Conservation (phyloP, 2,888 invertebrate species). For the Aradus depressus region DNA sequence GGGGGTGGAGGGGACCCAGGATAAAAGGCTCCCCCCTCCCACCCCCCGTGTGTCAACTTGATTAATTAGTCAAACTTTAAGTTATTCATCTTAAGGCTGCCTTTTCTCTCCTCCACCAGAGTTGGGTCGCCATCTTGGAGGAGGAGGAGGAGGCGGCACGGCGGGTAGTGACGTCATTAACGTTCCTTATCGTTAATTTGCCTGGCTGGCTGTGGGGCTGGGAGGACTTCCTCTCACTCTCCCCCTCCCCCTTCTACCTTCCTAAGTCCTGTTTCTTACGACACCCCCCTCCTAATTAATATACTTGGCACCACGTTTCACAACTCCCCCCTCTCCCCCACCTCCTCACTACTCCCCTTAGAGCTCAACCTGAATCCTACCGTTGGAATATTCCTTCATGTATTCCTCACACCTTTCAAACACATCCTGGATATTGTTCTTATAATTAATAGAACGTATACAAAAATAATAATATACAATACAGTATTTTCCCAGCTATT, state of each 20-base stretch:
- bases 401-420: too few relatives aligned
- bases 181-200: slow-evolving; percentile 32
- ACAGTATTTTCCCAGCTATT: too few relatives aligned
- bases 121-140: slow-evolving; percentile 27
- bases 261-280: slow-evolving; percentile 14
- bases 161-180: slow-evolving; percentile 29
- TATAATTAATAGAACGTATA: too few relatives aligned
- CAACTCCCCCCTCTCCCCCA: slow-evolving; percentile 3
- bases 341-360: neutral
- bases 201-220: too few relatives aligned
- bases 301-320: slow-evolving; percentile 21
- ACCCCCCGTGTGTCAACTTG: slow-evolving; percentile 32
- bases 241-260: slow-evolving; percentile 1
- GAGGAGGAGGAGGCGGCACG: too few relatives aligned
- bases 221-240: slow-evolving; percentile 22
- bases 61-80: slow-evolving; percentile 33
- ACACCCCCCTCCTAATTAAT: slow-evolving; percentile 25
- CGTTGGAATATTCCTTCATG: too few relatives aligned
- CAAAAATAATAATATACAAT: too few relatives aligned
- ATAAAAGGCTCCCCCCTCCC: too few relatives aligned
- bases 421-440: too few relatives aligned
- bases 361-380: slow-evolving; percentile 18
- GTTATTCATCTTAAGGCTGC: slow-evolving; percentile 30
- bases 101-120: slow-evolving; percentile 19
- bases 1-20: slow-evolving; percentile 20